Percentiles rank a stretch among this genome's conserved stretches.
Conservation (phyloP, 2,888 invertebrate genomes). For the Timema podura region DNA sequence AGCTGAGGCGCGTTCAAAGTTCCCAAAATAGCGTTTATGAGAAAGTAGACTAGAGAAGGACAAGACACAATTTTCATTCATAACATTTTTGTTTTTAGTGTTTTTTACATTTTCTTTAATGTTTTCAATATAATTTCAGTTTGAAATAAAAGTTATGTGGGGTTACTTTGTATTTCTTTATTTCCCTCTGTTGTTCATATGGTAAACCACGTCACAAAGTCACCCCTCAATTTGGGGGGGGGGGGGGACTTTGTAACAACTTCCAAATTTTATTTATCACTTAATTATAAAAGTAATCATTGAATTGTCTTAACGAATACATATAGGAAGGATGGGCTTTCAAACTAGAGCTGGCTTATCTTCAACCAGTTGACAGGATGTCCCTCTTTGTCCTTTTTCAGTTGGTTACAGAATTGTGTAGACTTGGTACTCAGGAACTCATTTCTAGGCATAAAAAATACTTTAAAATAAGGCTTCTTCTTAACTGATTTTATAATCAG, state of each 20-base stretch:
- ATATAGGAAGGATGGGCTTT: not conserved
- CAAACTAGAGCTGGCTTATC: constrained; percentile 29
- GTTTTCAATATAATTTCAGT: not conserved
- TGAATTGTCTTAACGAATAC: not conserved
- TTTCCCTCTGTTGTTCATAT: not conserved
- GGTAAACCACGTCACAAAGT: not conserved
- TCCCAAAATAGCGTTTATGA: not conserved
- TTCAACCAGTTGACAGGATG: constrained; percentile 30
- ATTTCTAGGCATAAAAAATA: not conserved
- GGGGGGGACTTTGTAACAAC: not conserved
- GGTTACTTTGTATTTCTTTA: not conserved
- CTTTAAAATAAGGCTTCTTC: not conserved
- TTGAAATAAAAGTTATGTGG: not conserved
- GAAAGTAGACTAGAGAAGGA: not conserved
- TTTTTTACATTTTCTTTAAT: not conserved
- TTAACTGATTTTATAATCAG: not conserved
- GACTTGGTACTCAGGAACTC: not conserved
- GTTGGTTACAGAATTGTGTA: not conserved
- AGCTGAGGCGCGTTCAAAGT: not conserved
- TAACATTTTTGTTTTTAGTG: too few species aligned
- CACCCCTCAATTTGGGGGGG: not conserved
- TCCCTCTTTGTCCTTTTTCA: not conserved
- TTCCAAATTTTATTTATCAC: not conserved
- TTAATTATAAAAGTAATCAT: not conserved
- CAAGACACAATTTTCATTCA: not conserved